A percentile compares a stretch with the other conserved stretches of the same genome.
Conservation (phyloP, 2,888 invertebrate genomes). For the Coronaproctus castanopsis region DNA sequence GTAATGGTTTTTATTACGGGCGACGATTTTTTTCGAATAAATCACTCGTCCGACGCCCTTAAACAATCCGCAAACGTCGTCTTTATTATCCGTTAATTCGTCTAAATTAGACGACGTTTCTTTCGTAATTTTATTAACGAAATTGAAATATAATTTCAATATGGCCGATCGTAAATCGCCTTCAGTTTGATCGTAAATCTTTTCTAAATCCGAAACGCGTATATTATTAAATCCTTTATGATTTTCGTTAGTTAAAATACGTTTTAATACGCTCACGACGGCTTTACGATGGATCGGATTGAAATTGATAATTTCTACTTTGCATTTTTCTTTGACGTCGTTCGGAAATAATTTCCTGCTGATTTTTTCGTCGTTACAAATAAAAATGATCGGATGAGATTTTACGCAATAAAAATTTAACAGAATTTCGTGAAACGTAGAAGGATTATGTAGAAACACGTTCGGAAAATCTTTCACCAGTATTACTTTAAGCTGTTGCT, state of each 20-base stretch:
- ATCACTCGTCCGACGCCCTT: conserved; percentile 15
- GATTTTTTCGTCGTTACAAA: conserved; percentile 14
- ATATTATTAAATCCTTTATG: conserved; percentile 1
- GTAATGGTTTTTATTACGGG: conserved; percentile 1
- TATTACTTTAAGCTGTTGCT: conserved; percentile 10
- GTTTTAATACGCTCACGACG: conserved; percentile 10
- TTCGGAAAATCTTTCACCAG: conserved; percentile 18
- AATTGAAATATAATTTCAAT: conserved; percentile 14
- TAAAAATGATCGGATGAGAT: conserved; percentile 14
- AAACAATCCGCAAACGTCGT: conserved; percentile 12
- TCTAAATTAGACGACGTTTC: neutral
- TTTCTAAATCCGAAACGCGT: conserved; percentile 6
- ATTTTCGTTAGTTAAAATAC: conserved; percentile 13
- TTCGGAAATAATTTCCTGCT: conserved; percentile 12
- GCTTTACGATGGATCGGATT: conserved; percentile 14
- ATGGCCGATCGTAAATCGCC: conserved; percentile 15
- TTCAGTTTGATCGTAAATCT: conserved; percentile 12
- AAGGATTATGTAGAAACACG: conserved; percentile 13
- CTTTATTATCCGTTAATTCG: conserved; percentile 2
- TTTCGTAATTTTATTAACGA: conserved; percentile 8
- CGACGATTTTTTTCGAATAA: conserved; percentile 12
- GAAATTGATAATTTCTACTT: conserved; percentile 14
- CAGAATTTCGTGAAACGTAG: conserved; percentile 16
- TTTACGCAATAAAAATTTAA: conserved; percentile 4
- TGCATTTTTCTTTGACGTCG: conserved; percentile 4